These are phyloP conservation scores for Gouania willdenowi DNA, from an alignment of 2,797 vertebrate species.

Conservation along the genomic window DNA sequence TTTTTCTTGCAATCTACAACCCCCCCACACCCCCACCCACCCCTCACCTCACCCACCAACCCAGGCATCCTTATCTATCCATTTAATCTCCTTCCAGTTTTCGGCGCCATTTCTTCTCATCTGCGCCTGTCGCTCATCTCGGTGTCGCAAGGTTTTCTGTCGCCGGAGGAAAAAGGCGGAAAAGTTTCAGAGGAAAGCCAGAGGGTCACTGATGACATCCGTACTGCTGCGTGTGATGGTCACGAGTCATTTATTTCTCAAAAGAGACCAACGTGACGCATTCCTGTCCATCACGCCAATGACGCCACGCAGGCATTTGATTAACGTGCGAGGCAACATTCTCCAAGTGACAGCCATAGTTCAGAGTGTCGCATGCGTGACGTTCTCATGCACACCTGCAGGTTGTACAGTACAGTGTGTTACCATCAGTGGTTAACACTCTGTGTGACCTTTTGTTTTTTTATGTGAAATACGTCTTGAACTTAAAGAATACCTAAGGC, in stretches of 20 bases:
- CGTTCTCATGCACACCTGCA: slow-evolving; percentile 10
- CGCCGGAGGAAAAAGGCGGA: slow-evolving; percentile 26
- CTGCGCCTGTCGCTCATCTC: slow-evolving; percentile 55
- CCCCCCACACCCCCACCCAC: not conserved
- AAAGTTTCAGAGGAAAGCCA: slow-evolving; percentile 8
- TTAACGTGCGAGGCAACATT: slow-evolving; percentile 22
- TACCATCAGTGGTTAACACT: too few relatives aligned
- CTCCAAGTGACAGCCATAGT: slow-evolving; percentile 26
- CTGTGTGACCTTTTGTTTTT: too few relatives aligned
- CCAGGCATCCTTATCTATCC: slow-evolving; percentile 69
- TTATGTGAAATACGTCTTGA: too few relatives aligned
- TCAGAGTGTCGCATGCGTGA: slow-evolving; percentile 10
- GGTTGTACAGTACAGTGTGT: not conserved
- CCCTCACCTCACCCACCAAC: slow-evolving; percentile 41
- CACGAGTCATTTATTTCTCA: slow-evolving; percentile 30
- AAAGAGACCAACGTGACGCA: slow-evolving; percentile 4
- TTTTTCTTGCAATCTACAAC: slow-evolving; percentile 53
- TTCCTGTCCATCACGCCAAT: slow-evolving; percentile 19
- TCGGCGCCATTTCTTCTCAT: slow-evolving; percentile 63
- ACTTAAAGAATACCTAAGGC: too few relatives aligned
- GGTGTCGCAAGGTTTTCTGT: slow-evolving; percentile 70
- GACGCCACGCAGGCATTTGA: slow-evolving; percentile 12
- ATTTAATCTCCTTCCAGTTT: slow-evolving; percentile 66
- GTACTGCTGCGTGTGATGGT: slow-evolving; percentile 1
- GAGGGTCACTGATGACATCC: slow-evolving; percentile 33